These are phyloP conservation scores for Pseudonaja textilis DNA, from an alignment of 2,113 vertebrate genomes.

Conservation along the genomic window DNA sequence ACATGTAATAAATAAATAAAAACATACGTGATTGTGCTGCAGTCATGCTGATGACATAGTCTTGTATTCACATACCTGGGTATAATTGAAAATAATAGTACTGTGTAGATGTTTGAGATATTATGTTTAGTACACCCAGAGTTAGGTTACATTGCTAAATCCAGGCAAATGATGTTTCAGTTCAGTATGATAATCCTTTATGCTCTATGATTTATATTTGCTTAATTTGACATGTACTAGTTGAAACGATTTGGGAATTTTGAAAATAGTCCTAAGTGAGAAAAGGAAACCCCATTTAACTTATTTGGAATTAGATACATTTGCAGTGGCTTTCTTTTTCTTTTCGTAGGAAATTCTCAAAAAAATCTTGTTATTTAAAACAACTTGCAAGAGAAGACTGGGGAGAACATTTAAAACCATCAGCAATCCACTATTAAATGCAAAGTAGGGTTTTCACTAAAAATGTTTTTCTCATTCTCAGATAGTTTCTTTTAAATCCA, in stretches of 20 bases:
- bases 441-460: background rate
- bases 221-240: background rate
- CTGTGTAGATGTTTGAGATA: background rate
- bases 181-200: background rate
- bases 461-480: background rate
- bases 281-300: background rate
- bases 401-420: background rate
- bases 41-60: background rate
- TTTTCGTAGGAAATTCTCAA: background rate
- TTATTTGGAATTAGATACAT: background rate
- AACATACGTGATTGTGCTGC: background rate
- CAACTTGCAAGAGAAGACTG: background rate
- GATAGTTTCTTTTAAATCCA: background rate
- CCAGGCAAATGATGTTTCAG: background rate
- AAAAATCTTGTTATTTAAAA: constrained; percentile 1
- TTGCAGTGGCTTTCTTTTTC: background rate
- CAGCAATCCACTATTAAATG: background rate
- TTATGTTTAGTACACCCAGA: no score
- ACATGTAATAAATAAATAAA: background rate
- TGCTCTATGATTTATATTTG: background rate
- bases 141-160: background rate
- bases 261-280: background rate
- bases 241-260: background rate
- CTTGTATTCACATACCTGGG: background rate
- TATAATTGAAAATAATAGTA: background rate